Evolutionary conservation across 2,888 invertebrate genomes (phyloP).

Genomic region (Rutpela maculata): DNA sequence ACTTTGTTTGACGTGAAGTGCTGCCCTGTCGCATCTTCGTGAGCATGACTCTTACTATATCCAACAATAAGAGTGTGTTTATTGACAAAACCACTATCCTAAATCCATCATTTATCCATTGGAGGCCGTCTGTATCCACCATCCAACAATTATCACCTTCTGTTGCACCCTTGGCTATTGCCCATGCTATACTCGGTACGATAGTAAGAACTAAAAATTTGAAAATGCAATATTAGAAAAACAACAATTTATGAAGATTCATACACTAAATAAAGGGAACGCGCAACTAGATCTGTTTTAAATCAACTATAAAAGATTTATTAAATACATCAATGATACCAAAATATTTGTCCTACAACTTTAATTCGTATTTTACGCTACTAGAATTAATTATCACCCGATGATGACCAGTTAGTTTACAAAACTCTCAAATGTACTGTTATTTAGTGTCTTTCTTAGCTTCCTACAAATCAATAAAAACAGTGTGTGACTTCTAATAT

Average conservation of each 20-base stretch:
- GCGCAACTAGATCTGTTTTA: neutral
- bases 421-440: too few relatives aligned
- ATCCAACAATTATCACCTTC: constrained; percentile 80
- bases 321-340: too few relatives aligned
- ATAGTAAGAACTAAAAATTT: constrained; percentile 73
- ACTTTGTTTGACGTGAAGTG: constrained; percentile 72
- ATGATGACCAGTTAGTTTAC: too few relatives aligned
- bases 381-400: too few relatives aligned
- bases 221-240: constrained; percentile 22
- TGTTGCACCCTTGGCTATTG: constrained; percentile 74
- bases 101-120: constrained; percentile 80
- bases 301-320: too few relatives aligned
- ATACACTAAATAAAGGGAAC: neutral
- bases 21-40: constrained; percentile 79
- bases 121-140: constrained; percentile 76
- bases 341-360: too few relatives aligned
- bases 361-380: too few relatives aligned
- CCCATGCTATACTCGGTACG: constrained; percentile 77
- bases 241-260: neutral
- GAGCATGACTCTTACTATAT: constrained; percentile 80
- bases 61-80: constrained; percentile 79
- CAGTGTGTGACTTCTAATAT: too few relatives aligned
- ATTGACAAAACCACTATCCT: constrained; percentile 77
- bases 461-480: too few relatives aligned
- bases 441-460: too few relatives aligned